A percentile compares a stretch with the other conserved stretches of the same genome.
Evolutionary conservation across 2,113 vertebrate species (phyloP).

Genomic region (Brachyhypopomus gauderio): DNA sequence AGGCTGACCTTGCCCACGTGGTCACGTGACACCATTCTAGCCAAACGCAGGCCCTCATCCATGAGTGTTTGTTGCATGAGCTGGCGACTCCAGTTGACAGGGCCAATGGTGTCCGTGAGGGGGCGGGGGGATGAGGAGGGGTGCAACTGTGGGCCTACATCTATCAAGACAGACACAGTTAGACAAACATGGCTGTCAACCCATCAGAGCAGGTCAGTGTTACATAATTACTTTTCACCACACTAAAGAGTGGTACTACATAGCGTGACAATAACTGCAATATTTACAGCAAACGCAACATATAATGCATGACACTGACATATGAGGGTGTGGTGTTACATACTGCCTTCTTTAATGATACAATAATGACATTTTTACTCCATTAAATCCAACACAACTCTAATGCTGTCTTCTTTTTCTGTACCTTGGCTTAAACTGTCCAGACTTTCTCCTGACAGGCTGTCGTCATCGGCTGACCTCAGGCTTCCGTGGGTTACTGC

Average conservation of each 20-base stretch:
- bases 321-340: slow-evolving; percentile 1
- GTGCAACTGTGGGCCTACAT: slow-evolving; percentile 73
- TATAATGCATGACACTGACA: slow-evolving; percentile 32
- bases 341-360: slow-evolving; percentile 63
- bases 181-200: slow-evolving; percentile 51
- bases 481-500: slow-evolving; percentile 64
- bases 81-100: slow-evolving; percentile 89
- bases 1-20: slow-evolving; percentile 83
- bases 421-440: slow-evolving; percentile 87
- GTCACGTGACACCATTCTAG: slow-evolving; percentile 91
- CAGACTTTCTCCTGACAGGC: slow-evolving; percentile 86
- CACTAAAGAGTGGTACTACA: neutral
- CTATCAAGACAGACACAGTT: slow-evolving; percentile 67
- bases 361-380: neutral
- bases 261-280: slow-evolving; percentile 16
- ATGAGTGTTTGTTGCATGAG: slow-evolving; percentile 96
- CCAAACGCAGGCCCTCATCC: slow-evolving; percentile 95
- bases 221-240: slow-evolving; percentile 22
- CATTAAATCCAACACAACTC: neutral
- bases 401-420: slow-evolving; percentile 57
- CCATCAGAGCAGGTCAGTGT: slow-evolving; percentile 3
- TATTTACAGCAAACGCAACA: slow-evolving; percentile 43
- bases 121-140: slow-evolving; percentile 77
- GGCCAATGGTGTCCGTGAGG: slow-evolving; percentile 79
- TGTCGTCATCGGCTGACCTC: slow-evolving; percentile 81